Conservation (phyloP, 2,113 vertebrate genomes). For the Gulo gulo region DNA sequence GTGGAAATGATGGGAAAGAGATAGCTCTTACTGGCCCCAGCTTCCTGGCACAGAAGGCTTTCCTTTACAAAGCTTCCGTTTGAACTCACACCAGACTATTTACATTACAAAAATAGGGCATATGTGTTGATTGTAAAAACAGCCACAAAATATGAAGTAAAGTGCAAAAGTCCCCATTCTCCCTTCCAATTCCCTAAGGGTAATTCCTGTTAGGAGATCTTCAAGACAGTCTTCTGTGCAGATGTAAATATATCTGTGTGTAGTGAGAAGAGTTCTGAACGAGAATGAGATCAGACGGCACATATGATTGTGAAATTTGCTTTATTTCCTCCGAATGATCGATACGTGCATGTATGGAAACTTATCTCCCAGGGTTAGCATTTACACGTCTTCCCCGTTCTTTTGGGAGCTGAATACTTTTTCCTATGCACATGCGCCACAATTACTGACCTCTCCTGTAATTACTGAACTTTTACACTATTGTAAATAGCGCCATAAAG, state of each 20-base stretch:
- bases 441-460: neutral
- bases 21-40: neutral
- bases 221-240: neutral
- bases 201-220: neutral
- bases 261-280: neutral
- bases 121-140: constrained; percentile 56
- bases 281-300: neutral
- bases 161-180: constrained; percentile 31
- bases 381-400: neutral
- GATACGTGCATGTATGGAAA: neutral
- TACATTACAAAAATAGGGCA: neutral
- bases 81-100: constrained; percentile 49
- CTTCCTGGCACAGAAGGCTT: neutral
- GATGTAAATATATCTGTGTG: neutral
- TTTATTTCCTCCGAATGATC: neutral
- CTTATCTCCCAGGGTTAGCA: neutral
- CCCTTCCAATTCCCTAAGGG: constrained; percentile 8
- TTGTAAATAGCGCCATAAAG: neutral
- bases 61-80: neutral
- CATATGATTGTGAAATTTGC: neutral
- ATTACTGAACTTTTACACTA: neutral
- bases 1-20: neutral
- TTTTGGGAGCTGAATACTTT: neutral
- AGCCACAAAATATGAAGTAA: constrained; percentile 17
- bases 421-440: neutral